These are phyloP conservation scores for Phytoseiulus persimilis DNA, from an alignment of 2,888 invertebrate species.

Conservation along the genomic window DNA sequence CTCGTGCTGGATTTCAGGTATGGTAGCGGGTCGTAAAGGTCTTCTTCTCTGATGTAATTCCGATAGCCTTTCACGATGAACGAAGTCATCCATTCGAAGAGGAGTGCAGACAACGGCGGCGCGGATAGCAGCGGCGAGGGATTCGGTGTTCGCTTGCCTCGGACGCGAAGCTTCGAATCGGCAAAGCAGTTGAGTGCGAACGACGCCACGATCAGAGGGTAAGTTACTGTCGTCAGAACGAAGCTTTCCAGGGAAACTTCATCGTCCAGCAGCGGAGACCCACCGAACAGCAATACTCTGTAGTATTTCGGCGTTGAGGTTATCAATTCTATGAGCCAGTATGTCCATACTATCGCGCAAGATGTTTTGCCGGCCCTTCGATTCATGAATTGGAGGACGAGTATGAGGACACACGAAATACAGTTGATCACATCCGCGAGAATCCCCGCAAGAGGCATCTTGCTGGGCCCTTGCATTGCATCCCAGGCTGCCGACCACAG, in stretches of 20 bases:
- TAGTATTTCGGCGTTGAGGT: background rate
- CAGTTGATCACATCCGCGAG: background rate
- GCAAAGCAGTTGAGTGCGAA: constrained; percentile 44
- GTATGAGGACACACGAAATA: background rate
- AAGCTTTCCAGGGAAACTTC: background rate
- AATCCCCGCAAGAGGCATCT: background rate
- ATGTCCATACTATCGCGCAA: background rate
- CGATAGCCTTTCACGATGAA: constrained; percentile 17
- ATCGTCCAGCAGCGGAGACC: background rate
- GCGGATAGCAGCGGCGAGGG: constrained; percentile 1
- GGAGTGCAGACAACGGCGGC: background rate
- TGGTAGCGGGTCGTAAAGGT: constrained; percentile 18
- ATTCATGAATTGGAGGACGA: background rate
- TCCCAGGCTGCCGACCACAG: constrained; percentile 13
- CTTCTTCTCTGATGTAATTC: background rate
- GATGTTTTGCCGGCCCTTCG: constrained; percentile 6
- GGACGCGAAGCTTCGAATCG: constrained; percentile 40
- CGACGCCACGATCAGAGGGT: constrained; percentile 42
- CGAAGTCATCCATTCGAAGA: constrained; percentile 21
- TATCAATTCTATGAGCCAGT: background rate
- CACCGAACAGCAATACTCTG: background rate
- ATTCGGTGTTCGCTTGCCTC: background rate
- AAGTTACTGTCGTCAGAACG: constrained; percentile 12
- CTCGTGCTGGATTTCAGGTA: background rate
- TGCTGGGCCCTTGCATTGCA: background rate